A percentile compares a stretch with the other conserved stretches of the same genome.
phyloP scores from a whole-genome alignment of 2,888 invertebrate species.

The Crioceris asparagi region DNA sequence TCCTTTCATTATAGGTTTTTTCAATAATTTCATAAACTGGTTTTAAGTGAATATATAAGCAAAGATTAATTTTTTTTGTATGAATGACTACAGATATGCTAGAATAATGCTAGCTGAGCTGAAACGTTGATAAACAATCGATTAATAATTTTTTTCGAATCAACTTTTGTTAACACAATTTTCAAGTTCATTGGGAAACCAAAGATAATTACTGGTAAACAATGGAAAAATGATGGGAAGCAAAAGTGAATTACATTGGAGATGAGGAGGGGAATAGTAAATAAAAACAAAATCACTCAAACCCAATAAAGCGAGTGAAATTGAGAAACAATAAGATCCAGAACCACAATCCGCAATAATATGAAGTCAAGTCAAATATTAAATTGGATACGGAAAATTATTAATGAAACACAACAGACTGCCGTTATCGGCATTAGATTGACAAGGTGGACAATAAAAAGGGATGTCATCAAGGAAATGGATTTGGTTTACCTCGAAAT shows the following conservation, averaged over 20 bases:
- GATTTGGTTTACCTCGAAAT: too few species aligned
- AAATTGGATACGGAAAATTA: slow-evolving; percentile 37
- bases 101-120: too few species aligned
- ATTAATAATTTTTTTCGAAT: neutral
- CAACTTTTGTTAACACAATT: neutral
- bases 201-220: slow-evolving; percentile 31
- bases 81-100: too few species aligned
- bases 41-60: too few species aligned
- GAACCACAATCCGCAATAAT: slow-evolving; percentile 24
- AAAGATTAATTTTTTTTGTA: too few species aligned
- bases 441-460: too few species aligned
- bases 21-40: too few species aligned
- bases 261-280: slow-evolving; percentile 23
- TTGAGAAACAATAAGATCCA: slow-evolving; percentile 33
- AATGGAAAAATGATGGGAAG: slow-evolving; percentile 32
- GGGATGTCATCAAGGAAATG: too few species aligned
- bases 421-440: too few species aligned
- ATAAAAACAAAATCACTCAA: slow-evolving; percentile 34
- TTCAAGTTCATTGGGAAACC: slow-evolving; percentile 21
- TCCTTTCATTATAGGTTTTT: too few species aligned
- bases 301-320: slow-evolving; percentile 35
- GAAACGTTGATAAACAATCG: neutral
- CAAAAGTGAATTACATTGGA: slow-evolving; percentile 26
- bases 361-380: slow-evolving; percentile 36
- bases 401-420: slow-evolving; percentile 36